Conservation (phyloP, 2,797 vertebrate genomes). For the Eutrigla gurnardus region DNA sequence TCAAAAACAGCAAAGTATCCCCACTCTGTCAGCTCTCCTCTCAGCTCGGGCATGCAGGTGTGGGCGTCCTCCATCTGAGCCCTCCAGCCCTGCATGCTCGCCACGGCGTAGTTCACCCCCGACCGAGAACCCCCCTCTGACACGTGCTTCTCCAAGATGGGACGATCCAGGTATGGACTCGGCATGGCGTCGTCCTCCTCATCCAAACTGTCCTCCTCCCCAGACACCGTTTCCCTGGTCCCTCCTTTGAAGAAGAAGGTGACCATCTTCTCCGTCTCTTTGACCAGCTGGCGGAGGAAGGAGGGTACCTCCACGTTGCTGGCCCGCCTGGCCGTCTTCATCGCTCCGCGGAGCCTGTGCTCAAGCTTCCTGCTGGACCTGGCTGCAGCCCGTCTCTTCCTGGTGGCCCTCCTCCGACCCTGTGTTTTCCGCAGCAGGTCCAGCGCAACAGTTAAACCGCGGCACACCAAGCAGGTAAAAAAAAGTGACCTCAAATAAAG, state of each 20-base stretch:
- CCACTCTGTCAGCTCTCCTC: conserved; percentile 79
- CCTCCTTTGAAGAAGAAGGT: conserved; percentile 85
- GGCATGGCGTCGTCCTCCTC: conserved; percentile 71
- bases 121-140: conserved; percentile 73
- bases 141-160: conserved; percentile 80
- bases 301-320: conserved; percentile 85
- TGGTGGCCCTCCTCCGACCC: conserved; percentile 66
- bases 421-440: conserved; percentile 80
- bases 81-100: conserved; percentile 88
- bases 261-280: conserved; percentile 86
- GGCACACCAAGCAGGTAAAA: conserved; percentile 43
- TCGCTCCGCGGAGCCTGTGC: conserved; percentile 65
- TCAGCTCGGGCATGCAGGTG: conserved; percentile 79
- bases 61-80: conserved; percentile 88
- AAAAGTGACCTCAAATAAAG: background rate
- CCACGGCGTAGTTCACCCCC: conserved; percentile 81
- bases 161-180: conserved; percentile 81
- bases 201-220: conserved; percentile 42
- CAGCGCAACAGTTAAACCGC: conserved; percentile 65
- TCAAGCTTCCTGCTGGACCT: conserved; percentile 74
- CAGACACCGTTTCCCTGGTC: conserved; percentile 51
- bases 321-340: conserved; percentile 81
- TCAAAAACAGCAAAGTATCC: conserved; percentile 87
- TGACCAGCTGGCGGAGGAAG: conserved; percentile 83
- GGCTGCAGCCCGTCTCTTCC: conserved; percentile 55